Percentiles rank a stretch among this genome's conserved stretches.
Evolutionary conservation across 2,888 invertebrate genomes (phyloP).

Genomic region (Helobdella robusta): DNA sequence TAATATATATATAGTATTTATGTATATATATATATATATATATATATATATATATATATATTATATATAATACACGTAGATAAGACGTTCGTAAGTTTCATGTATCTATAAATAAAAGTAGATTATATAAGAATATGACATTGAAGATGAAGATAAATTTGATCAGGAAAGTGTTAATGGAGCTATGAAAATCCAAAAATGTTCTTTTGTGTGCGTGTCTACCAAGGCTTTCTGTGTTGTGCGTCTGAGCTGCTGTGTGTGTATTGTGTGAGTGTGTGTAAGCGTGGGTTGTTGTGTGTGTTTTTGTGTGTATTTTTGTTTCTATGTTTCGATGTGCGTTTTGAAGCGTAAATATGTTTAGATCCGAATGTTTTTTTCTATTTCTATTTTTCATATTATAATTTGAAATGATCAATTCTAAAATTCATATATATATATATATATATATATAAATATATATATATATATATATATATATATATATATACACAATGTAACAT

Average conservation of each 20-base stretch:
- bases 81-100: no score
- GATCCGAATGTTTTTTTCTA: no score
- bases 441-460: conserved; percentile 10
- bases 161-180: conserved; percentile 9
- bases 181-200: background rate
- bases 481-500: background rate
- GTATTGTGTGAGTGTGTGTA: background rate
- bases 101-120: no score
- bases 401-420: no score
- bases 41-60: no score
- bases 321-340: background rate
- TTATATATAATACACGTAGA: no score
- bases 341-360: background rate
- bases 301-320: no score
- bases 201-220: background rate
- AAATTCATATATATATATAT: conserved; percentile 7
- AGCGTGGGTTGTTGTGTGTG: background rate
- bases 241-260: background rate
- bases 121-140: no score
- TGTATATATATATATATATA: no score
- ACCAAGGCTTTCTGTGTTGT: background rate
- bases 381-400: no score
- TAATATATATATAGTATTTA: no score
- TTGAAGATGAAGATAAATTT: conserved; percentile 12
- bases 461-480: conserved; percentile 11